These are phyloP conservation scores for Synergus itoensis DNA, from an alignment of 2,888 invertebrate genomes.

Conservation along the genomic window DNA sequence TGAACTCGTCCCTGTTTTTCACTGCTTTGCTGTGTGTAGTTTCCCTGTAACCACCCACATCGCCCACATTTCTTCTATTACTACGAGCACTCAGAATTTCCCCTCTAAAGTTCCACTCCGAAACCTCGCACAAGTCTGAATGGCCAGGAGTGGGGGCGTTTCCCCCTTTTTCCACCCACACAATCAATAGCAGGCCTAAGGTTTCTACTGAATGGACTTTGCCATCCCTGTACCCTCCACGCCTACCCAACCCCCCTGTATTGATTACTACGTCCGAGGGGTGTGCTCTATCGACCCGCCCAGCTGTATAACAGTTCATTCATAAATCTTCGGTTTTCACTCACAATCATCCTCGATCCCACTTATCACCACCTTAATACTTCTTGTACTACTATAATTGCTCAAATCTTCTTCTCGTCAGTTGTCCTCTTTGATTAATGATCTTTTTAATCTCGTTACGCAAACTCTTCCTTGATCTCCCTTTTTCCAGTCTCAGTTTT, in stretches of 20 bases:
- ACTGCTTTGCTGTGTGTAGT: constrained; percentile 12
- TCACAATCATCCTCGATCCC: constrained; percentile 44
- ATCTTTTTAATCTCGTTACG: constrained; percentile 7
- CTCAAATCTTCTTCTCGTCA: not conserved
- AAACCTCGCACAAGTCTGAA: constrained; percentile 32
- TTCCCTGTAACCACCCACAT: constrained; percentile 20
- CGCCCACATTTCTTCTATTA: constrained; percentile 26
- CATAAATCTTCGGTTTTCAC: constrained; percentile 74
- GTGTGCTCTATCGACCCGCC: constrained; percentile 75
- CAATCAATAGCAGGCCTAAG: constrained; percentile 74
- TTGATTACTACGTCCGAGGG: constrained; percentile 74
- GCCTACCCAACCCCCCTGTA: constrained; percentile 69
- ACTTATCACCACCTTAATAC: constrained; percentile 14
- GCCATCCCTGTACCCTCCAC: constrained; percentile 70
- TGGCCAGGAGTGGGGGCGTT: constrained; percentile 50
- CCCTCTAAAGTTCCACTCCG: constrained; percentile 5
- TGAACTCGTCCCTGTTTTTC: constrained; percentile 20
- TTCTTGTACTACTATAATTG: not conserved
- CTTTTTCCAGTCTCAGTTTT: constrained; percentile 1
- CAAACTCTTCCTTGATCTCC: not conserved
- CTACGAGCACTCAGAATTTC: constrained; percentile 38
- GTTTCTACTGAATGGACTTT: constrained; percentile 77
- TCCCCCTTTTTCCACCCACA: constrained; percentile 67
- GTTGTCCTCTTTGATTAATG: not conserved
- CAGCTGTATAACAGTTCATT: constrained; percentile 76